Evolutionary conservation across 23 tunicate genomes (phyloP).

Genomic region (Trididemnum clinides): DNA sequence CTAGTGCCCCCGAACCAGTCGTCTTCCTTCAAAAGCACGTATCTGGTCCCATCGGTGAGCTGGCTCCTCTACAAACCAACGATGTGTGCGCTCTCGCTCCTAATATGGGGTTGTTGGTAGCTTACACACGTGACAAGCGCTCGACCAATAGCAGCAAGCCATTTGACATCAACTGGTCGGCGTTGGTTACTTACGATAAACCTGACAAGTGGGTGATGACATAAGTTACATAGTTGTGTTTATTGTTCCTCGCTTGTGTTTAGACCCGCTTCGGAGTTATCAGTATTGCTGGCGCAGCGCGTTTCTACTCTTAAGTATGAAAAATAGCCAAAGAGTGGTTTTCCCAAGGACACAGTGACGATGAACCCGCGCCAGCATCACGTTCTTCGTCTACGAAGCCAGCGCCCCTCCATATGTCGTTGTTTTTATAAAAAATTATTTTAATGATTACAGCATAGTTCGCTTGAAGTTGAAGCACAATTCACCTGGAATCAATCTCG

Average conservation of each 20-base stretch:
- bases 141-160: conserved; percentile 31
- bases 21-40: conserved; percentile 60
- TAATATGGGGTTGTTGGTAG: conserved; percentile 76
- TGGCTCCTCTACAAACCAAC: conserved; percentile 74
- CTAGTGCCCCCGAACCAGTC: conserved; percentile 70
- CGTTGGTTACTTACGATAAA: conserved; percentile 81
- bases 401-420: no score
- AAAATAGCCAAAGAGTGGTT: no score
- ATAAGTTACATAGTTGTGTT: no score
- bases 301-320: no score
- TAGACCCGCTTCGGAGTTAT: no score
- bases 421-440: no score
- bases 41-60: conserved; percentile 51
- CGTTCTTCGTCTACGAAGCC: no score
- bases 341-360: no score
- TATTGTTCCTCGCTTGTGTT: no score
- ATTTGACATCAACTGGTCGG: conserved; percentile 80
- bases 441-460: conserved; percentile 58
- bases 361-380: no score
- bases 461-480: conserved; percentile 79
- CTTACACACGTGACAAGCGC: conserved; percentile 60
- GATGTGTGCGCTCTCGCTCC: conserved; percentile 92
- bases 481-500: conserved; percentile 75
- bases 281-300: no score
- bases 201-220: conserved; percentile 75